Base-by-base conservation (phyloP, 2,113 vertebrate species). In the Salvelinus namaycush region DNA sequence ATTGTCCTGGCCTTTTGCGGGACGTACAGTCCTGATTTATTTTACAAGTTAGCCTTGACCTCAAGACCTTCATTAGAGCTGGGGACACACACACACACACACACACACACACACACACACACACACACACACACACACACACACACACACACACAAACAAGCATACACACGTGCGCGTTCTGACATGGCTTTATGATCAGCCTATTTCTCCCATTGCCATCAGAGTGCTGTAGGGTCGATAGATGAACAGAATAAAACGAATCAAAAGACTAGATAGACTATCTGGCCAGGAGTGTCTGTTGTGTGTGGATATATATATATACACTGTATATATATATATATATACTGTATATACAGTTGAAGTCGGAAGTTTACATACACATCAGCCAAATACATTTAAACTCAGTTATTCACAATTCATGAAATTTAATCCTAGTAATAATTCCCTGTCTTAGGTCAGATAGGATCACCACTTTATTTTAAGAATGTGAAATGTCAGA, bases 41-140 rank as follows among this genome's bases (percentile, higher is more conserved):
- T 78, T 27, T 66, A 60, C 4, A 29, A 72, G 79, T 76, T 83
- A 79, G 78, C 82, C 77, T 81, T 77, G 84, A 88, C 82, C 85
- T 26, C 64, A 14, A n/a, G 54, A 48, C 26, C 51, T 79, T 68
- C 57, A 70, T 76, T 72, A 68, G 69, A 11, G 24, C 64, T 14
- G 49, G 14, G 14, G 49, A 14, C 16, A 51, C 14, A 16, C 14
- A 31, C 5, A 60, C 34, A 34, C 34, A 34, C 34, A 34, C 5
- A 34, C 34, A 34, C 31, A 34, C 48, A 29, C 39, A 54, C 24
- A 68, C 73, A 51, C 49, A 14, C 14, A 31, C 29, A 31, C 4
- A 60, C 31, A 34, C 31, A 34, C 31, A 34, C 4, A 34, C 31
- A 34, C 31, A 34, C 48, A 29, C 39, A 54, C 22, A 68, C 73